These are phyloP conservation scores for Halictus rubicundus DNA, from an alignment of 1,140 invertebrate genomes.

Conservation along the genomic window DNA sequence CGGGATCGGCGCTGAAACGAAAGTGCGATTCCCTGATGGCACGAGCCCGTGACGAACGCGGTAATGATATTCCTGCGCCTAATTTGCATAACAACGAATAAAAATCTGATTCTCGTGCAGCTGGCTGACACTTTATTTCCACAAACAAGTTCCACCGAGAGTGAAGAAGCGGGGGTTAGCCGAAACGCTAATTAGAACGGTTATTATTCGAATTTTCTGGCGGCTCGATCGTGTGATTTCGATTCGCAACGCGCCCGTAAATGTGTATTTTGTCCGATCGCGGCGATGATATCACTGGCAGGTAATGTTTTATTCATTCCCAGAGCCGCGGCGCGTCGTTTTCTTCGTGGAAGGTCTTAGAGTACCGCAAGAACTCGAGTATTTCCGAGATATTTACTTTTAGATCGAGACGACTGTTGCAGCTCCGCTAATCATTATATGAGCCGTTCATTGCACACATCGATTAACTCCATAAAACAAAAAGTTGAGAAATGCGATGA, in stretches of 20 bases:
- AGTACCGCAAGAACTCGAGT: background rate
- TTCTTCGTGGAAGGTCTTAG: background rate
- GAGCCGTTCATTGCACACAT: too few species aligned
- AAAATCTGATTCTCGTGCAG: background rate
- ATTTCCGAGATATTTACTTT: background rate
- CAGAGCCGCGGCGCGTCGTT: background rate
- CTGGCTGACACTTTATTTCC: too few species aligned
- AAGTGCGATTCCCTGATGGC: constrained; percentile 10
- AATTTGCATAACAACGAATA: constrained; percentile 7
- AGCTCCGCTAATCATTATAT: background rate
- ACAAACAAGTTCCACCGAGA: too few species aligned
- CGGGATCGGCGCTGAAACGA: constrained; percentile 7
- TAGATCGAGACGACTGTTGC: background rate
- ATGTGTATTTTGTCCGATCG: background rate
- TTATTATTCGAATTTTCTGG: too few species aligned
- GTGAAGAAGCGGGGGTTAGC: too few species aligned
- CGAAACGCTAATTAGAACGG: too few species aligned
- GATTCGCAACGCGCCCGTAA: background rate
- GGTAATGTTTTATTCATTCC: background rate
- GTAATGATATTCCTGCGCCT: background rate
- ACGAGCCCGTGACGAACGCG: background rate
- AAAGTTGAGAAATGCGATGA: too few species aligned
- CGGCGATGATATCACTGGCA: background rate
- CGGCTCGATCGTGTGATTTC: background rate
- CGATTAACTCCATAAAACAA: too few species aligned